phyloP scores from a whole-genome alignment of 92 coral and sea anemone genomes.

The Scolanthus callimorphus region DNA sequence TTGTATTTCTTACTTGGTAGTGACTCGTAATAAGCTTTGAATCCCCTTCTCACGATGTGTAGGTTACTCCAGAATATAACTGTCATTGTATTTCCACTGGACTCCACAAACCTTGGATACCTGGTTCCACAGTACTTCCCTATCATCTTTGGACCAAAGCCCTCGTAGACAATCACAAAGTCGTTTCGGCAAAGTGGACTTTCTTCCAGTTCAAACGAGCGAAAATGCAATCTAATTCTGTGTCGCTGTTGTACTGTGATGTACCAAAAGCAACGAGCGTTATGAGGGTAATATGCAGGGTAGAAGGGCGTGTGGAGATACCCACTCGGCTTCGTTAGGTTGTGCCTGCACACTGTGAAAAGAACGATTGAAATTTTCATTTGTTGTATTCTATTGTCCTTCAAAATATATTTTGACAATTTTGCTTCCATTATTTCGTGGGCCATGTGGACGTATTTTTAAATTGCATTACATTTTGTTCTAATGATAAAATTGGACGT shows the following conservation, averaged over 20 bases:
- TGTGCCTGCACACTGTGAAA: slow-evolving; percentile 28
- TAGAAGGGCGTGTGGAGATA: slow-evolving; percentile 43
- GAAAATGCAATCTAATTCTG: slow-evolving; percentile 50
- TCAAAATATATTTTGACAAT: too few species aligned
- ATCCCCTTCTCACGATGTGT: slow-evolving; percentile 37
- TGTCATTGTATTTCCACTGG: slow-evolving; percentile 48
- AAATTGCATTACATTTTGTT: too few species aligned
- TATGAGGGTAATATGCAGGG: slow-evolving; percentile 41
- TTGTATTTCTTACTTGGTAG: slow-evolving; percentile 48
- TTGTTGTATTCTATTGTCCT: too few species aligned
- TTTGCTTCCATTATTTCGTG: too few species aligned
- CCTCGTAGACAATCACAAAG: slow-evolving; percentile 39
- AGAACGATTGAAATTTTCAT: too few species aligned
- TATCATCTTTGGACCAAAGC: slow-evolving; percentile 7
- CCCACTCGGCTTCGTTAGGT: slow-evolving; percentile 25
- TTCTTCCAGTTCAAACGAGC: slow-evolving; percentile 61
- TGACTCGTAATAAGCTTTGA: slow-evolving; percentile 49
- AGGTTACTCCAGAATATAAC: slow-evolving; percentile 43
- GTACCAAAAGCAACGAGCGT: slow-evolving; percentile 43
- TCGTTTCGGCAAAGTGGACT: slow-evolving; percentile 53
- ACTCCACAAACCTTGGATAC: slow-evolving; percentile 62
- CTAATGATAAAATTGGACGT: too few species aligned
- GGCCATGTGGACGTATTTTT: too few species aligned
- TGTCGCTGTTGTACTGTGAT: slow-evolving; percentile 28
- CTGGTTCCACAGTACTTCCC: slow-evolving; percentile 73